Base-by-base conservation (phyloP, 2,888 invertebrate genomes). In the Gymnosoma rotundatum region DNA sequence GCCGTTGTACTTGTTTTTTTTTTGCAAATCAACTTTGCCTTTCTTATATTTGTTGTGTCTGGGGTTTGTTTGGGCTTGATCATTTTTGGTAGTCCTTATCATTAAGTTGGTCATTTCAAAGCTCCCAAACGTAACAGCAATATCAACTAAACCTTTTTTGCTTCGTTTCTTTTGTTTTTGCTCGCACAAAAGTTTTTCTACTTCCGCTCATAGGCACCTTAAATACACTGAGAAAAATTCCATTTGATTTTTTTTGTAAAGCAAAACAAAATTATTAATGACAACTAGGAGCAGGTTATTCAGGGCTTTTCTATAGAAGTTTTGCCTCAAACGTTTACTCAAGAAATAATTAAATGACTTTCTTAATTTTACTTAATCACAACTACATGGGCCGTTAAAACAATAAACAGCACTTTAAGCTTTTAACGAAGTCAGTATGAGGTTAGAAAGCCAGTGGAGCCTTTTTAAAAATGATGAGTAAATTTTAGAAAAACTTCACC, bases 81-180 rank as follows among this genome's bases (percentile, higher is more conserved):
- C 32, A 58, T 42, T 48, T 75, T 58, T 69, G 48, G 45, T 58
- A 25, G 38, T 58, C 50, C 58, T 73, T 84, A 84, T 84, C 84
- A 81, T 64, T 78, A 58, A 36, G 54, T 83, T 80, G 72, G 75
- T 76, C 67, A 76, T 69, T 83, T 76, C 45, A 58, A 69, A 74
- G 69, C 45, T 70, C n/a, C 25, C 7, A 20, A 70, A 16, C 38
- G 16, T 36, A 76, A 80, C 70, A 76, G 73, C 67, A 80, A 83
- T 54, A 76, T 60, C 58, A 78, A 54, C 48, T 83, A 63, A 16
- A 72, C 20, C 20, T 67, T 75, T 78, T 16, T 42, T 42, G 7
- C 8, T 25, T 25, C 45, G 12, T 50, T 21, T 9, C 45, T 61
- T 25, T 64, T 16, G 18, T 25, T 64, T 32, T 78, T 36, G 21